Percentiles rank a stretch among this genome's conserved stretches.
These are phyloP conservation scores for Galago senegalensis DNA, from an alignment of 2,797 vertebrate species.

Conservation along the genomic window DNA sequence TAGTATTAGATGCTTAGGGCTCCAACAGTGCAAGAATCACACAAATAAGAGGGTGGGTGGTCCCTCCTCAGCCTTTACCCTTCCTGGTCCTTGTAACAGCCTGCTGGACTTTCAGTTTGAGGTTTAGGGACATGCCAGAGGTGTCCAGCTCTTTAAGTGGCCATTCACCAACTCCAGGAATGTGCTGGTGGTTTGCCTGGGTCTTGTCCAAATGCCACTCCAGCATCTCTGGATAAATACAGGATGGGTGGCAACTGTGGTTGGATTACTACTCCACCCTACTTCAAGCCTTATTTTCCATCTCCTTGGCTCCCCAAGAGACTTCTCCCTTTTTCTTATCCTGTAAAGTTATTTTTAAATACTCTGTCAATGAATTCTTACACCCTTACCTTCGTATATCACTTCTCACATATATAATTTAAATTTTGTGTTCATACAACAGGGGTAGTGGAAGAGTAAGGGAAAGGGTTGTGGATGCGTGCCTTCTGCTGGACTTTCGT, in stretches of 20 bases:
- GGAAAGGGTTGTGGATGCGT: neutral
- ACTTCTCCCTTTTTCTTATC: constrained; percentile 28
- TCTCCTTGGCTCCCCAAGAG: neutral
- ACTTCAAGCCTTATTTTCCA: constrained; percentile 45
- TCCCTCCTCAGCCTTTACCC: neutral
- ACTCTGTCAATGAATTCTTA: neutral
- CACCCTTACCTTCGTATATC: neutral
- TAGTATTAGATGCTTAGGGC: neutral
- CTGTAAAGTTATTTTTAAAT: constrained; percentile 41
- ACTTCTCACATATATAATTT: neutral
- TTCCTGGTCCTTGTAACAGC: neutral
- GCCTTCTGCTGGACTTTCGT: neutral
- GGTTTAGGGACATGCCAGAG: neutral
- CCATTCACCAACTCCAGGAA: constrained; percentile 61
- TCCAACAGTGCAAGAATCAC: neutral
- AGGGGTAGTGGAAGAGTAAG: neutral
- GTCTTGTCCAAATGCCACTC: constrained; percentile 72
- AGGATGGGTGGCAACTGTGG: constrained; percentile 71
- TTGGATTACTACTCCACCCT: constrained; percentile 47
- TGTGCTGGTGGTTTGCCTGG: constrained; percentile 72
- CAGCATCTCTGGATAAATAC: constrained; percentile 72
- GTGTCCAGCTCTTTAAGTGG: constrained; percentile 43
- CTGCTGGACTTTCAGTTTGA: neutral
- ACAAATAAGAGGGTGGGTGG: neutral
- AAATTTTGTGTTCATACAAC: neutral